These are phyloP conservation scores for Glaucopsyche alexis DNA, from an alignment of 2,888 invertebrate species.

Conservation along the genomic window DNA sequence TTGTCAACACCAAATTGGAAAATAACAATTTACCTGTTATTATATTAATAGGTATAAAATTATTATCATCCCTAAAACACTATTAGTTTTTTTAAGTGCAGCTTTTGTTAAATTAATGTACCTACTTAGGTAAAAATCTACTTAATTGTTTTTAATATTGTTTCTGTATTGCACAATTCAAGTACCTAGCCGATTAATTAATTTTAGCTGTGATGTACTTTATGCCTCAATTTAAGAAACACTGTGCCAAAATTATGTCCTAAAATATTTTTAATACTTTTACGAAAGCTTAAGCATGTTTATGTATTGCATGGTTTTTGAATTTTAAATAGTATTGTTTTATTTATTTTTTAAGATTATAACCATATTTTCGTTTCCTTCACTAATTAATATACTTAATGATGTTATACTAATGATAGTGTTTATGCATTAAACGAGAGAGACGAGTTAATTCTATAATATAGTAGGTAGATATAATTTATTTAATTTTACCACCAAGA, in stretches of 20 bases:
- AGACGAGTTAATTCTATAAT: background rate
- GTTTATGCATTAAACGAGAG: background rate
- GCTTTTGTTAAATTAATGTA: too few relatives aligned
- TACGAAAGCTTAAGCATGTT: background rate
- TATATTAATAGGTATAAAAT: too few relatives aligned
- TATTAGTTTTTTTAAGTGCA: too few relatives aligned
- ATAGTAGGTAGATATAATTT: background rate
- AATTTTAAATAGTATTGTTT: constrained; percentile 34
- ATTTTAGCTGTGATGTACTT: constrained; percentile 49
- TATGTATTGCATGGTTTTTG: constrained; percentile 38
- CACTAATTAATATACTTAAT: background rate
- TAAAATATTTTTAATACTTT: constrained; percentile 11
- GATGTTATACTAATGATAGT: background rate
- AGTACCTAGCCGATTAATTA: background rate
- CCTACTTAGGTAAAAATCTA: too few relatives aligned
- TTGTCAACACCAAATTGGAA: too few relatives aligned
- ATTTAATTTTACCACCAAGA: too few relatives aligned
- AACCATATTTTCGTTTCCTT: constrained; percentile 1
- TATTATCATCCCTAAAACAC: too few relatives aligned
- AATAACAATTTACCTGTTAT: too few relatives aligned
- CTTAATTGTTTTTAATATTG: background rate
- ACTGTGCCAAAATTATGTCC: constrained; percentile 20
- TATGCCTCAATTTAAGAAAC: constrained; percentile 35
- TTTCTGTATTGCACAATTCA: background rate
- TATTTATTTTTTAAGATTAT: constrained; percentile 38